These are phyloP conservation scores for Andrena flavipes DNA, from an alignment of 2,888 invertebrate genomes.

Conservation along the genomic window DNA sequence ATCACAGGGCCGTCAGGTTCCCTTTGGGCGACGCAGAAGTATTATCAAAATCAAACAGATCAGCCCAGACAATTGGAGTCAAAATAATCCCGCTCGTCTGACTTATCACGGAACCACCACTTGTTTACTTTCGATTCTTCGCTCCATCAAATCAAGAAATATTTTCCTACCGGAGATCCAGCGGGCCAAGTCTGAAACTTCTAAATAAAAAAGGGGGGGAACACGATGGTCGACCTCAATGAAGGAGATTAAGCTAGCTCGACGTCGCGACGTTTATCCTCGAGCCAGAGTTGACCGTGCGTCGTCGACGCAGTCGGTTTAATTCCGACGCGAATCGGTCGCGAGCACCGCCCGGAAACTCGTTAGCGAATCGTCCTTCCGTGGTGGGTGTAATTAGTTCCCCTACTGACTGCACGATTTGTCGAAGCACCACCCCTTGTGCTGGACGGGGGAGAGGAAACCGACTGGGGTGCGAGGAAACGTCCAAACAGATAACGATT, in stretches of 20 bases:
- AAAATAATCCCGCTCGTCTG: no score
- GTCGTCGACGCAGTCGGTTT: constrained; percentile 49
- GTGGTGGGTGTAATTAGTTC: constrained; percentile 65
- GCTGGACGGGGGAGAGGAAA: neutral
- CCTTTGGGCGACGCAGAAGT: no score
- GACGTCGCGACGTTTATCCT: constrained; percentile 42
- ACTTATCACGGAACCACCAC: no score
- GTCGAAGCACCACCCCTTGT: constrained; percentile 49
- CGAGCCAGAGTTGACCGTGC: constrained; percentile 50
- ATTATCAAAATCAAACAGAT: no score
- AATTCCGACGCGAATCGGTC: constrained; percentile 63
- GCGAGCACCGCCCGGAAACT: constrained; percentile 61
- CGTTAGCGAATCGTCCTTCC: constrained; percentile 68
- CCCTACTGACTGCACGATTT: constrained; percentile 48
- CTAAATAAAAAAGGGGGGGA: neutral
- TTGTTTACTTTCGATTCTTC: no score
- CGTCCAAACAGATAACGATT: constrained; percentile 51
- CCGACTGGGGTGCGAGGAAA: constrained; percentile 4
- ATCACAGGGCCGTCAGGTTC: no score
- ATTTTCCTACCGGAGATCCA: no score
- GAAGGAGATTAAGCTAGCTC: constrained; percentile 44
- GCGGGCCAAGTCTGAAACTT: neutral
- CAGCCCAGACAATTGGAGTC: no score
- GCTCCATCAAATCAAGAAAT: no score
- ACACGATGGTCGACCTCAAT: constrained; percentile 23